These are phyloP conservation scores for Aurelia sp. DNA, from an alignment of 30 jellyfish, hydroid and myxozoan species.

Conservation along the genomic window DNA sequence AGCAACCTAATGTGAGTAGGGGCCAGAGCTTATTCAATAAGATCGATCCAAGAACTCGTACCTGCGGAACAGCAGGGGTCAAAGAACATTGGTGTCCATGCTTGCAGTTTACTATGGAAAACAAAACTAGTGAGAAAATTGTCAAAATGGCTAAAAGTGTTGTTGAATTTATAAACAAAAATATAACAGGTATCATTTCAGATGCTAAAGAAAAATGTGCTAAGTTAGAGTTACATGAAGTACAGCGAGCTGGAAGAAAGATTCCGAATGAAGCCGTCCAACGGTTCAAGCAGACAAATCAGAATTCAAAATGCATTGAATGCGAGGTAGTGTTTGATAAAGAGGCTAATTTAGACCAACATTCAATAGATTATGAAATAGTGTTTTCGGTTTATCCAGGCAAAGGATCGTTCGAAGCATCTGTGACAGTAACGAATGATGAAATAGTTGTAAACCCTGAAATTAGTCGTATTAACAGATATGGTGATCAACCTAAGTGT, in stretches of 20 bases:
- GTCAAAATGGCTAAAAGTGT: conserved; percentile 49
- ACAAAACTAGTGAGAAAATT: background rate
- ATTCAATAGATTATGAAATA: conserved; percentile 32
- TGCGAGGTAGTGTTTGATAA: conserved; percentile 37
- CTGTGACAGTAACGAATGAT: conserved; percentile 35
- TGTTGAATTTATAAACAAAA: conserved; percentile 57
- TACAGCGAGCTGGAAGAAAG: conserved; percentile 67
- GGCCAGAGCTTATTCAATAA: conserved; percentile 77
- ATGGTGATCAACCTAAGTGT: conserved; percentile 83
- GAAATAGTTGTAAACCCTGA: conserved; percentile 32
- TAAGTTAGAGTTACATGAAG: conserved; percentile 31
- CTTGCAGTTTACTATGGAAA: conserved; percentile 13
- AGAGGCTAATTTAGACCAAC: conserved; percentile 5
- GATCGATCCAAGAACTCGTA: conserved; percentile 54
- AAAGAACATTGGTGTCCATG: conserved; percentile 92
- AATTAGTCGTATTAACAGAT: conserved; percentile 68
- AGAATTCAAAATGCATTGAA: conserved; percentile 44
- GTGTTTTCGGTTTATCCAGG: conserved; percentile 61
- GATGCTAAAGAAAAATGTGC: conserved; percentile 56
- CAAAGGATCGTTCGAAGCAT: conserved; percentile 62
- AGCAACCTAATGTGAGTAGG: background rate
- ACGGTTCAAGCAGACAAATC: conserved; percentile 43
- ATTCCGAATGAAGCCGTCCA: conserved; percentile 35
- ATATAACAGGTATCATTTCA: conserved; percentile 8
- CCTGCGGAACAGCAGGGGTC: conserved; percentile 85